A percentile compares a stretch with the other conserved stretches of the same genome.
Conservation (phyloP, 2,888 invertebrate species). For the Nephrotoma appendiculata region DNA sequence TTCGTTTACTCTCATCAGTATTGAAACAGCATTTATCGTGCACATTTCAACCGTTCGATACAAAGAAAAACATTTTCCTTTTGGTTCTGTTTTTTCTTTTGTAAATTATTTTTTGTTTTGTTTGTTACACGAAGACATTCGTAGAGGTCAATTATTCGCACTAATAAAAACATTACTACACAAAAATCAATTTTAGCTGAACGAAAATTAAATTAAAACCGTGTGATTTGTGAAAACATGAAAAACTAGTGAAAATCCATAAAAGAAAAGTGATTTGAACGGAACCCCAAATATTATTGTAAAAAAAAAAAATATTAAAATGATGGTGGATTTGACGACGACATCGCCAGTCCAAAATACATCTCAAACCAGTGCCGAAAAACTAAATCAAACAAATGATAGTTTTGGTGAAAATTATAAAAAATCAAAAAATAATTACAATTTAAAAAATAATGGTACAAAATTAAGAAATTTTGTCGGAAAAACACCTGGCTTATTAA, state of each 20-base stretch:
- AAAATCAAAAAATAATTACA: neutral
- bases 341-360: neutral
- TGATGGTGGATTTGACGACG: slow-evolving; percentile 3
- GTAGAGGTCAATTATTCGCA: neutral
- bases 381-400: neutral
- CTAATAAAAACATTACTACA: neutral
- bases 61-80: neutral
- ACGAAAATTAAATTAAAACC: neutral
- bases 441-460: slow-evolving; percentile 14
- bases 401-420: neutral
- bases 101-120: too few species aligned
- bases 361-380: neutral
- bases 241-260: neutral
- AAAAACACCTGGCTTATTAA: slow-evolving; percentile 32
- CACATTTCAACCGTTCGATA: neutral
- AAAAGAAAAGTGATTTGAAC: neutral
- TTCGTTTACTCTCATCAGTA: neutral
- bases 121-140: neutral
- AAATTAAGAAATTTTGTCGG: slow-evolving; percentile 35
- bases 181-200: neutral
- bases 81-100: neutral
- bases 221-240: neutral
- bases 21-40: neutral
- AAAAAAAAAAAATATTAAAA: neutral
- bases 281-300: neutral